A percentile compares a stretch with the other conserved stretches of the same genome.
phyloP scores from a whole-genome alignment of 2,888 invertebrate genomes.

The Hydrotaea diabolus region DNA sequence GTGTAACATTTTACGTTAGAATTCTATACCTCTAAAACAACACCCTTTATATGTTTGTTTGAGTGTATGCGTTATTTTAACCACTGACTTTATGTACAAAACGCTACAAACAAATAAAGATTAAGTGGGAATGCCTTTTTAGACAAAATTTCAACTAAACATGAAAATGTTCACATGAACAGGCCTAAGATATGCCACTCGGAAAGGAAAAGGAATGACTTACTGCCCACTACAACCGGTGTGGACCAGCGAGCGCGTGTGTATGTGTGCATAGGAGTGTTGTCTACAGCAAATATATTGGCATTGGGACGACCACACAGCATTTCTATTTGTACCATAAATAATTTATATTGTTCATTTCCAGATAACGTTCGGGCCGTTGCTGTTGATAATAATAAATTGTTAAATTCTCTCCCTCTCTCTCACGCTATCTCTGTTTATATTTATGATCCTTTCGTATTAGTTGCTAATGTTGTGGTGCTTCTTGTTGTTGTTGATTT shows the following conservation, averaged over 20 bases:
- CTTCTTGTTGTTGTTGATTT: constrained; percentile 31
- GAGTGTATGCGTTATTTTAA: constrained; percentile 12
- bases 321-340: constrained; percentile 62
- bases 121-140: constrained; percentile 13
- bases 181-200: background rate
- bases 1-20: too few relatives aligned
- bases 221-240: background rate
- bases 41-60: background rate
- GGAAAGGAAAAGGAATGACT: background rate
- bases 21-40: too few relatives aligned
- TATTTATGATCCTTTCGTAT: constrained; percentile 58
- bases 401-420: constrained; percentile 46
- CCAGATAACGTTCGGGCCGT: constrained; percentile 15
- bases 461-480: constrained; percentile 43
- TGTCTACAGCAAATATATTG: constrained; percentile 43
- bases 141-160: constrained; percentile 48
- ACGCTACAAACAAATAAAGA: constrained; percentile 11
- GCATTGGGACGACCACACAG: constrained; percentile 56
- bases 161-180: constrained; percentile 50
- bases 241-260: background rate
- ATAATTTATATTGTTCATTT: constrained; percentile 60
- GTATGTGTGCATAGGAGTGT: background rate
- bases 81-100: constrained; percentile 21
- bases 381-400: constrained; percentile 58
- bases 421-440: constrained; percentile 29